Percentiles rank a stretch among this genome's conserved stretches.
Conservation (phyloP, 2,888 invertebrate species). For the Macrophya annulata region DNA sequence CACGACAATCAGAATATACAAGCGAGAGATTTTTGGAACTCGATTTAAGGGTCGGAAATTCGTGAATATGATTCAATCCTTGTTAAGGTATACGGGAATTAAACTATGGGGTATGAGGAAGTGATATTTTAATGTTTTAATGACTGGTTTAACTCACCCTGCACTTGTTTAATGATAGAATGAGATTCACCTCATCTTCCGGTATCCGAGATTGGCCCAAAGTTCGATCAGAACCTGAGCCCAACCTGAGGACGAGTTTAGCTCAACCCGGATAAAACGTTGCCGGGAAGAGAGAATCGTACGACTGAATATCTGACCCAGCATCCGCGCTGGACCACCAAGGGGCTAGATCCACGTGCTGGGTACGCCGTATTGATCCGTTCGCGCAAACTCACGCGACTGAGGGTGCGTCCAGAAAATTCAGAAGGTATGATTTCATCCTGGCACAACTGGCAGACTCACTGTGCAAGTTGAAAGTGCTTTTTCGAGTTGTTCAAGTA, state of each 20-base stretch:
- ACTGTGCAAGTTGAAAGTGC: constrained; percentile 37
- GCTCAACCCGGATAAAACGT: constrained; percentile 30
- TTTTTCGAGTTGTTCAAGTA: constrained; percentile 28
- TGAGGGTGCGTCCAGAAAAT: constrained; percentile 51
- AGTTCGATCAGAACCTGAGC: constrained; percentile 14
- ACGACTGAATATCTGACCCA: constrained; percentile 55
- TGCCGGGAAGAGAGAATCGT: constrained; percentile 48
- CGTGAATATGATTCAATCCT: neutral
- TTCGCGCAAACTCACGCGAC: constrained; percentile 74
- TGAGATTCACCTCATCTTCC: constrained; percentile 26
- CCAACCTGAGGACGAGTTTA: neutral
- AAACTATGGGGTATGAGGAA: neutral
- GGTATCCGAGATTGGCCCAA: constrained; percentile 6
- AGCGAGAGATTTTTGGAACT: neutral
- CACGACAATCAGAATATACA: neutral
- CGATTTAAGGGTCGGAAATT: neutral
- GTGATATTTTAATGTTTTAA: neutral
- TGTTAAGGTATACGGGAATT: neutral
- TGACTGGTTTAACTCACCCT: constrained; percentile 5
- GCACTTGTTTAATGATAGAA: neutral
- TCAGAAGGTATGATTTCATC: constrained; percentile 42
- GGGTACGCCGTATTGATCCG: constrained; percentile 75
- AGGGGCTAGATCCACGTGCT: constrained; percentile 71
- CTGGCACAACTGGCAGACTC: constrained; percentile 29
- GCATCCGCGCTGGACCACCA: constrained; percentile 60